A percentile compares a stretch with the other conserved stretches of the same genome.
phyloP scores from a whole-genome alignment of 1,140 invertebrate genomes.

The Popillia japonica region DNA sequence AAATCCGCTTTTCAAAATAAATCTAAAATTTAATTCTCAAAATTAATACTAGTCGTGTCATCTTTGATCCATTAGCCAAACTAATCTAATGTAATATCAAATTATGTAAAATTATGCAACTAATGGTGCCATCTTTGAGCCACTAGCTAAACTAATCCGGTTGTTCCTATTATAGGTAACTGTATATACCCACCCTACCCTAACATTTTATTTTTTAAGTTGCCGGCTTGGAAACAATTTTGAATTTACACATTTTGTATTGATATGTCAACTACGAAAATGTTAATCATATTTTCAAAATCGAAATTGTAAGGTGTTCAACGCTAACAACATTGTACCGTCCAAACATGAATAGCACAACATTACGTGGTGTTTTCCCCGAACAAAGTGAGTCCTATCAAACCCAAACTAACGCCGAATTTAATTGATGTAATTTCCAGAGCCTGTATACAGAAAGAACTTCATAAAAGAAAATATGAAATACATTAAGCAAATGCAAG shows the following conservation, averaged over 20 bases:
- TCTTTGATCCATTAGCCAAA: not conserved
- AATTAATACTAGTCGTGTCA: not conserved
- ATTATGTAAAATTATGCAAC: too few relatives aligned
- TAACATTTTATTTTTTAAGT: not conserved
- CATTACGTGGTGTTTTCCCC: conserved; percentile 66
- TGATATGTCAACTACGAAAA: not conserved
- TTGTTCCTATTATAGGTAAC: too few relatives aligned
- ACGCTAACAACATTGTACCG: not conserved
- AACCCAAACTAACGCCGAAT: not conserved
- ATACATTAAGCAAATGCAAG: conserved; percentile 65
- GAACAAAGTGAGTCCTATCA: conserved; percentile 64
- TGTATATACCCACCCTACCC: too few relatives aligned
- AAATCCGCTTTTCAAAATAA: not conserved
- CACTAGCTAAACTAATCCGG: too few relatives aligned
- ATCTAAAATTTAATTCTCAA: not conserved
- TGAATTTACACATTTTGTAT: conserved; percentile 13
- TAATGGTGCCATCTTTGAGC: too few relatives aligned
- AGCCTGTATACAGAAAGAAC: conserved; percentile 65
- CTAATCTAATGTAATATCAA: not conserved
- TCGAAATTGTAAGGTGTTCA: conserved; percentile 34
- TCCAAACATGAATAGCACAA: conserved; percentile 54
- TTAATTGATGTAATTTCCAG: conserved; percentile 56
- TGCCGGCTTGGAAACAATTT: conserved; percentile 23
- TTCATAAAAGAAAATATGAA: conserved; percentile 68
- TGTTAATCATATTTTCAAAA: conserved; percentile 27